These are phyloP conservation scores for Heterochromis multidens DNA, from an alignment of 2,113 vertebrate genomes.

Conservation along the genomic window DNA sequence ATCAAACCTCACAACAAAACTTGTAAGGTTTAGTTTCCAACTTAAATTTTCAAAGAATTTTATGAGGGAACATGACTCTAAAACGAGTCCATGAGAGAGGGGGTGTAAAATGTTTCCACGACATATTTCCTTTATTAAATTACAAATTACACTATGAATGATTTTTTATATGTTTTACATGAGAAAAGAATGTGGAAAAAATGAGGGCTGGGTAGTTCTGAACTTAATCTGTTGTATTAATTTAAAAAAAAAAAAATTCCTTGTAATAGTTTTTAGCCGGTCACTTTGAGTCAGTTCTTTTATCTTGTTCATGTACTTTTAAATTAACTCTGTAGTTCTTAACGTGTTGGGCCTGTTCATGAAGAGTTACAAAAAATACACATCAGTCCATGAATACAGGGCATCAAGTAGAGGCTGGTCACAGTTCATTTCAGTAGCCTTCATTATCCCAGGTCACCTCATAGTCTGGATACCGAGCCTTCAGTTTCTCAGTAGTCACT, in stretches of 20 bases:
- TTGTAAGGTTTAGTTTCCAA: background rate
- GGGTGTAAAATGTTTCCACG: background rate
- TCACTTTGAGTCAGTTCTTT: background rate
- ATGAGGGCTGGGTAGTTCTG: background rate
- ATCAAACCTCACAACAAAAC: background rate
- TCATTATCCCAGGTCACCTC: constrained; percentile 91
- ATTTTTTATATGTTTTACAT: background rate
- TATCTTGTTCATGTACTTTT: background rate
- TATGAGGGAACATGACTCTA: constrained; percentile 1
- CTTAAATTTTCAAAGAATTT: background rate
- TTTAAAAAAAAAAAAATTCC: background rate
- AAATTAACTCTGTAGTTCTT: background rate
- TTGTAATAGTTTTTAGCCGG: background rate
- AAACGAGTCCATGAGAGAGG: background rate
- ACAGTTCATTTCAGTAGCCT: constrained; percentile 82
- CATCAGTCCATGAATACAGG: background rate
- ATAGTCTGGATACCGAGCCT: constrained; percentile 83
- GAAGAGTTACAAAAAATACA: background rate
- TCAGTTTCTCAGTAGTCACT: constrained; percentile 85
- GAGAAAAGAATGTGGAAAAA: background rate
- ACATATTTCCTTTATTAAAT: background rate
- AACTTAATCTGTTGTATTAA: background rate
- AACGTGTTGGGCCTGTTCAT: background rate
- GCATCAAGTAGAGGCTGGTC: background rate
- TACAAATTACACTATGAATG: background rate